phyloP scores from a whole-genome alignment of 2,113 vertebrate genomes.

The Neopipo cinnamomea region DNA sequence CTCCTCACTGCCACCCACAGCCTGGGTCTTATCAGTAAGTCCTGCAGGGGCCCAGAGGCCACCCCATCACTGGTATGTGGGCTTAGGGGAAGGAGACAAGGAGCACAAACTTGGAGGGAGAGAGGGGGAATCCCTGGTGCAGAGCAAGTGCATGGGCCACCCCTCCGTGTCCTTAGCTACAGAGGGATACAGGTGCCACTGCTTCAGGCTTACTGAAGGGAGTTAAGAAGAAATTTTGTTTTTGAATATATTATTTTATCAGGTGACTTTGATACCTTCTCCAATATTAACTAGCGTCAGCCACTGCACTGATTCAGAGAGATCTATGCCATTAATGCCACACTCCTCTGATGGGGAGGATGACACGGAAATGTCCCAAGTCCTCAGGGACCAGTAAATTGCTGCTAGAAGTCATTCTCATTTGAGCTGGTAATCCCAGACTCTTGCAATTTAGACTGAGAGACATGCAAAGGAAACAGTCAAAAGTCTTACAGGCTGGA shows the following conservation, averaged over 20 bases:
- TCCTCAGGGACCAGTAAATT: conserved; percentile 32
- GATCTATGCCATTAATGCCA: not conserved
- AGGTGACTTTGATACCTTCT: conserved; percentile 6
- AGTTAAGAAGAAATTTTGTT: not conserved
- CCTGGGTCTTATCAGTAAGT: not conserved
- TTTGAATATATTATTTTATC: not conserved
- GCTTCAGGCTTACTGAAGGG: not conserved
- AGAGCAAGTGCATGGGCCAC: rapidly evolving
- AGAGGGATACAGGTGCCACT: rapidly evolving
- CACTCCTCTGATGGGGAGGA: not conserved
- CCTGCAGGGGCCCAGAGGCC: not conserved
- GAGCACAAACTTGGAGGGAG: not conserved
- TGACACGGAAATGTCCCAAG: conserved; percentile 34
- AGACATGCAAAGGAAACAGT: not conserved
- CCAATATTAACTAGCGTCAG: not conserved
- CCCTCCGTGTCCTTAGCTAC: not conserved
- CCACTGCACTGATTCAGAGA: not conserved
- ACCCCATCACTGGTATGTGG: rapidly evolving
- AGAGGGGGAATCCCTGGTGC: not conserved
- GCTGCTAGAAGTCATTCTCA: not conserved
- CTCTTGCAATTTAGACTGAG: conserved; percentile 35
- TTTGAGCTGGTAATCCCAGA: conserved; percentile 14
- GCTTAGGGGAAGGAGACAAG: not conserved
- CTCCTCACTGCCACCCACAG: not conserved
- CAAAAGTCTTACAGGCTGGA: not conserved